phyloP scores from a whole-genome alignment of 1,140 invertebrate genomes.

The Sitodiplosis mosellana region DNA sequence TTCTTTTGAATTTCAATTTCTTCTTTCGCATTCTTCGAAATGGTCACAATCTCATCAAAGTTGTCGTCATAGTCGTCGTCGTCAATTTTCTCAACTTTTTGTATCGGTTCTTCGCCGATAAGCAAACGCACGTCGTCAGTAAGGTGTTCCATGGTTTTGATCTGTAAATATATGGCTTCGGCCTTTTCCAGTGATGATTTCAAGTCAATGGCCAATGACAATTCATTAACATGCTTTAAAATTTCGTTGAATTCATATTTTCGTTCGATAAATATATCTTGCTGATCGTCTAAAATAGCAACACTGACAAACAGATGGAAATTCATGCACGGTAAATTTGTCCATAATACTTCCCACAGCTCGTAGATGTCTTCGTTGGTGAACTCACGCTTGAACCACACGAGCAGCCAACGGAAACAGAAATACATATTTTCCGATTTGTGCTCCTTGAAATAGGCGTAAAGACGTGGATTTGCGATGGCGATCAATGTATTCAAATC shows the following conservation, averaged over 20 bases:
- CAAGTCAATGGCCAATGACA: conserved; percentile 67
- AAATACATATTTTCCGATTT: conserved; percentile 98
- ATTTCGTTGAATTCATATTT: conserved; percentile 92
- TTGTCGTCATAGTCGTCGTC: conserved; percentile 15
- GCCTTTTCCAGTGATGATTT: conserved; percentile 61
- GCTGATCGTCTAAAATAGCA: conserved; percentile 79
- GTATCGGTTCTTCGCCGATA: conserved; percentile 35
- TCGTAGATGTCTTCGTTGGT: conserved; percentile 53
- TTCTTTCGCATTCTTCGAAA: conserved; percentile 14
- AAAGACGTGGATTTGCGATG: conserved; percentile 67
- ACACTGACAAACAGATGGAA: conserved; percentile 84
- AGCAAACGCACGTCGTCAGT: conserved; percentile 46
- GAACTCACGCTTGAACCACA: conserved; percentile 71
- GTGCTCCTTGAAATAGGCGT: conserved; percentile 69
- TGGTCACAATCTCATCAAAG: conserved; percentile 15
- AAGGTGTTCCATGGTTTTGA: conserved; percentile 46
- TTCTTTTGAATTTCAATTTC: conserved; percentile 12
- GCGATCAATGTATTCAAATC: conserved; percentile 67
- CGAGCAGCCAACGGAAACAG: conserved; percentile 85
- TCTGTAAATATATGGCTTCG: conserved; percentile 75
- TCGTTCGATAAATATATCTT: conserved; percentile 67
- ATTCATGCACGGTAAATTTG: conserved; percentile 76
- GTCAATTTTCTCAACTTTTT: conserved; percentile 8
- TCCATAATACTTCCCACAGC: conserved; percentile 77
- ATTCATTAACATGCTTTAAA: conserved; percentile 89